Evolutionary conservation across 2,113 vertebrate genomes (phyloP).

Genomic region (Columba janthina): DNA sequence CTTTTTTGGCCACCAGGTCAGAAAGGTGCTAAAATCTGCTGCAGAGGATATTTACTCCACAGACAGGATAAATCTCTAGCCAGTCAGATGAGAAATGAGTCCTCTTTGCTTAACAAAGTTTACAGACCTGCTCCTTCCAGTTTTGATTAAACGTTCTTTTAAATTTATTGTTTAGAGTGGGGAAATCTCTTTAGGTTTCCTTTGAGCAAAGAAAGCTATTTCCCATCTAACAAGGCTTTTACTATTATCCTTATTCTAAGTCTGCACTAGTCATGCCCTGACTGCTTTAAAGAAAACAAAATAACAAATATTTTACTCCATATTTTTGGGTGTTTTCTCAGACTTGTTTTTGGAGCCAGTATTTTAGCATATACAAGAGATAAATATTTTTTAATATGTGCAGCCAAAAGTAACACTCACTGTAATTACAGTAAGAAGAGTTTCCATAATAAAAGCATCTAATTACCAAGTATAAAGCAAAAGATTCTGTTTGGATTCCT

Average conservation of each 20-base stretch:
- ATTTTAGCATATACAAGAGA: background rate
- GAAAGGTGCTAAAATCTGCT: constrained; percentile 1
- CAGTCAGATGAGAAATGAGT: background rate
- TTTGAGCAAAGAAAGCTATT: background rate
- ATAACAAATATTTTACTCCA: background rate
- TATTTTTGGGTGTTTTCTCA: background rate
- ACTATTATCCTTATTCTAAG: background rate
- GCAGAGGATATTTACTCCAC: background rate
- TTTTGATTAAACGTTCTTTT: background rate
- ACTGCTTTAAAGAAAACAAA: background rate
- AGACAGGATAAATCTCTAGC: background rate
- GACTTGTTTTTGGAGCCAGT: background rate
- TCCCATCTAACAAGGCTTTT: background rate
- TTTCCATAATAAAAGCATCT: background rate
- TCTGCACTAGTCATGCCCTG: background rate
- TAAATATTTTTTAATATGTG: background rate
- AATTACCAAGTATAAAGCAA: background rate
- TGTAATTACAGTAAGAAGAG: background rate
- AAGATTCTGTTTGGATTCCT: background rate
- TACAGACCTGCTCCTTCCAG: background rate
- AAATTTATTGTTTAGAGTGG: background rate
- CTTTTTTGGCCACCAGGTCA: background rate
- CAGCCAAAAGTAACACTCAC: background rate
- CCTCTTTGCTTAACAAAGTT: background rate
- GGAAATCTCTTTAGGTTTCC: background rate